phyloP scores from a whole-genome alignment of 2,888 invertebrate genomes.

The Pemphredon lugubris region DNA sequence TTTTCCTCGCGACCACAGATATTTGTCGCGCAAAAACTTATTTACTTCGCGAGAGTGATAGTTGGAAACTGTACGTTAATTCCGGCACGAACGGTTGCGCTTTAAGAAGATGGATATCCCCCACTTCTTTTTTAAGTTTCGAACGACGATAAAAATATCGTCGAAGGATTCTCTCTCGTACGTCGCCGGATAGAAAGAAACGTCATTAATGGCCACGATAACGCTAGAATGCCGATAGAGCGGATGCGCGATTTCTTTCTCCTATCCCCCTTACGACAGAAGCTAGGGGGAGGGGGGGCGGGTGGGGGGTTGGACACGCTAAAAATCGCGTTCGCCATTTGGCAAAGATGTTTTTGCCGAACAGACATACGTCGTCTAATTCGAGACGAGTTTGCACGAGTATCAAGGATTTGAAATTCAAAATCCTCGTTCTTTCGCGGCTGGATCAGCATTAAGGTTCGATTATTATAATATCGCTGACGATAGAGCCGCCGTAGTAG shows the following conservation, averaged over 20 bases:
- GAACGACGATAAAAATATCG: too few relatives aligned
- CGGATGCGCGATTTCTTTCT: conserved; percentile 33
- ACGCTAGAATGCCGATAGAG: conserved; percentile 23
- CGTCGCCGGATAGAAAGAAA: conserved; percentile 40
- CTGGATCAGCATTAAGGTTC: not conserved
- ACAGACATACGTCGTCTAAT: conserved; percentile 1
- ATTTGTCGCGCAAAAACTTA: too few relatives aligned
- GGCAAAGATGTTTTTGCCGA: conserved; percentile 3
- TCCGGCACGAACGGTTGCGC: too few relatives aligned
- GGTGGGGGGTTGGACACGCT: not conserved
- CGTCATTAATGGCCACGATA: conserved; percentile 43
- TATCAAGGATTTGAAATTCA: conserved; percentile 13
- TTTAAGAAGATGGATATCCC: too few relatives aligned
- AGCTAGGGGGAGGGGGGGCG: not conserved
- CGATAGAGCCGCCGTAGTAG: not conserved
- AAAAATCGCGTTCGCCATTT: conserved; percentile 23
- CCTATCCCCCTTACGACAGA: not conserved
- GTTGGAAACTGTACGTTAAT: too few relatives aligned
- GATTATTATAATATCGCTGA: not conserved
- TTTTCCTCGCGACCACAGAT: too few relatives aligned
- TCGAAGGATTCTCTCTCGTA: conserved; percentile 19
- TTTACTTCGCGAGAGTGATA: too few relatives aligned
- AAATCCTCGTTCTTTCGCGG: not conserved
- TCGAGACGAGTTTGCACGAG: conserved; percentile 2
- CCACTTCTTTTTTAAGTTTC: too few relatives aligned